These are phyloP conservation scores for Pseudococcus viburni DNA, from an alignment of 2,888 invertebrate species.

Conservation along the genomic window DNA sequence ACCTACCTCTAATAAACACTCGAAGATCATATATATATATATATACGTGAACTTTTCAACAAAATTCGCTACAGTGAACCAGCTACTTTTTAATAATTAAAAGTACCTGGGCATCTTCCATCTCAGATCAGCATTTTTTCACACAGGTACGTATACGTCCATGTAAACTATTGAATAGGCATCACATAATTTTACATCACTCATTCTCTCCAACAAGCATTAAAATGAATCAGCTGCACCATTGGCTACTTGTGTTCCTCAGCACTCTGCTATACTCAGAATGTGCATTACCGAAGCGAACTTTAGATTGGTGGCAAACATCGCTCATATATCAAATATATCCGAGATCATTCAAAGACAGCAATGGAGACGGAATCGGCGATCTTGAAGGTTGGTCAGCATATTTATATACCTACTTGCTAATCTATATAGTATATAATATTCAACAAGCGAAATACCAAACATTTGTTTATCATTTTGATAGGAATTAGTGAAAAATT, in stretches of 20 bases:
- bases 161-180: neutral
- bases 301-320: slow-evolving; percentile 85
- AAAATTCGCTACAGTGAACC: neutral
- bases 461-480: neutral
- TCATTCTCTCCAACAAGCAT: neutral
- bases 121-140: too few relatives aligned
- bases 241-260: neutral
- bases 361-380: slow-evolving; percentile 86
- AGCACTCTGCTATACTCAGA: neutral
- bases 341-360: slow-evolving; percentile 88
- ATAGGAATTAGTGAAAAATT: slow-evolving; percentile 45
- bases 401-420: neutral
- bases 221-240: neutral
- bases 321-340: slow-evolving; percentile 89
- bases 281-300: slow-evolving; percentile 72
- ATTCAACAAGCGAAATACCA: neutral
- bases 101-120: too few relatives aligned
- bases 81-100: too few relatives aligned
- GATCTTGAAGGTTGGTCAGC: slow-evolving; percentile 81
- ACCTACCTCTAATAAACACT: neutral
- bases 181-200: neutral
- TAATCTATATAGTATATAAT: neutral
- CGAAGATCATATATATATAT: neutral
- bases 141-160: neutral
- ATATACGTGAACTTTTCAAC: neutral